These are phyloP conservation scores for Caenorhabditis becei DNA, from an alignment of 2,888 invertebrate genomes.

Conservation along the genomic window DNA sequence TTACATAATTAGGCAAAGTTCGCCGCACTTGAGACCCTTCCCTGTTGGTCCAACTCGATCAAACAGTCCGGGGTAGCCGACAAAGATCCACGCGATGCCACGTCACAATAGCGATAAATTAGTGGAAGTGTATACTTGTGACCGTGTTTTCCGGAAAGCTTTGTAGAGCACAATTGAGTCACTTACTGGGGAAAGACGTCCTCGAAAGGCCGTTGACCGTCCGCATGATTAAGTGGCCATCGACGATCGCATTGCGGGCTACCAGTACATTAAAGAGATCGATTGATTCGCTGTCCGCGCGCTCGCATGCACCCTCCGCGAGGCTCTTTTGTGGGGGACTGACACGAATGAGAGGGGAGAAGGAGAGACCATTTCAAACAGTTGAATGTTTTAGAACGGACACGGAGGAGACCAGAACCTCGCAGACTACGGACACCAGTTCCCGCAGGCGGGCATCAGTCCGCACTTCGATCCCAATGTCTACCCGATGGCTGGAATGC, in stretches of 20 bases:
- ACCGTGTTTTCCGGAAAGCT: neutral
- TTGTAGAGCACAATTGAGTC: conserved; percentile 24
- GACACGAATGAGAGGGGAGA: neutral
- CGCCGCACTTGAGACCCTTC: conserved; percentile 7
- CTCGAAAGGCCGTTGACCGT: conserved; percentile 24
- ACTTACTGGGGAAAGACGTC: conserved; percentile 7
- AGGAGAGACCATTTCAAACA: neutral
- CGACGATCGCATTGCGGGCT: conserved; percentile 34
- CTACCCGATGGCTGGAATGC: conserved; percentile 35
- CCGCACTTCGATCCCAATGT: conserved; percentile 40
- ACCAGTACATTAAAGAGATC: conserved; percentile 43
- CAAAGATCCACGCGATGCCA: neutral
- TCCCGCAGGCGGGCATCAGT: conserved; percentile 38
- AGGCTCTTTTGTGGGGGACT: conserved; percentile 10
- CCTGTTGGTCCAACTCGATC: neutral
- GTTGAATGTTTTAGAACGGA: conserved; percentile 38
- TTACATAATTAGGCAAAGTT: conserved; percentile 51
- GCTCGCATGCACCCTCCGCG: neutral
- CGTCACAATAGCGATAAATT: conserved; percentile 16
- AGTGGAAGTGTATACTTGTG: neutral
- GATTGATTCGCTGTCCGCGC: conserved; percentile 22
- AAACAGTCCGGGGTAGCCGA: neutral
- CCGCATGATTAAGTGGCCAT: conserved; percentile 41
- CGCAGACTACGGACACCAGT: conserved; percentile 39
- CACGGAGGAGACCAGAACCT: conserved; percentile 22